Evolutionary conservation across 2,888 invertebrate species (phyloP).

Genomic region (Eristalis intricaria): DNA sequence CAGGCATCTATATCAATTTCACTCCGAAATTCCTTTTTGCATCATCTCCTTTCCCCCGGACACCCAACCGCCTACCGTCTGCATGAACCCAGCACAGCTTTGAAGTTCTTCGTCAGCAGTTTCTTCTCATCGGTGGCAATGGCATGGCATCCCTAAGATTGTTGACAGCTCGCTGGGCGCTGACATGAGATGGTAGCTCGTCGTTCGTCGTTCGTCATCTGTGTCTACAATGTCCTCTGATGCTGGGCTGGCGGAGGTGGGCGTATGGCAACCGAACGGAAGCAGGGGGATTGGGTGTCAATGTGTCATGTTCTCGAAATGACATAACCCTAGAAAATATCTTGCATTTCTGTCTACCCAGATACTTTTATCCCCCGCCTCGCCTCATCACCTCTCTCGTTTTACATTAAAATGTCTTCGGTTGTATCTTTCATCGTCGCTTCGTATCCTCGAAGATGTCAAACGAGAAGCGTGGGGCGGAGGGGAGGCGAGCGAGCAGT

Average conservation of each 20-base stretch:
- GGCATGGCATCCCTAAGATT: constrained; percentile 16
- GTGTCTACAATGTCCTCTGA: constrained; percentile 22
- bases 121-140: not conserved
- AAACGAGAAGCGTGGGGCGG: not conserved
- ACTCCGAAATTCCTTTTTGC: constrained; percentile 18
- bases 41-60: not conserved
- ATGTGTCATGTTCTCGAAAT: constrained; percentile 29
- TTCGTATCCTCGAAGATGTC: constrained; percentile 27
- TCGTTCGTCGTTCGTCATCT: constrained; percentile 24
- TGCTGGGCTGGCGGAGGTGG: constrained; percentile 8
- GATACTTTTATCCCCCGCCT: not conserved
- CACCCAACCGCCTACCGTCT: not conserved
- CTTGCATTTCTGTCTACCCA: not conserved
- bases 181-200: not conserved
- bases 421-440: constrained; percentile 39
- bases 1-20: constrained; percentile 46
- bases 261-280: too few species aligned
- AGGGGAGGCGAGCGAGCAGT: not conserved
- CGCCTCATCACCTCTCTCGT: not conserved
- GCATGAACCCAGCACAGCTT: constrained; percentile 10
- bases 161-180: constrained; percentile 1
- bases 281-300: constrained; percentile 12
- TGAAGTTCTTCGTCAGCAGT: constrained; percentile 37
- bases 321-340: constrained; percentile 10
- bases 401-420: constrained; percentile 39